Evolutionary conservation across 2,113 vertebrate species (phyloP).

Genomic region (Chamaea fasciata): DNA sequence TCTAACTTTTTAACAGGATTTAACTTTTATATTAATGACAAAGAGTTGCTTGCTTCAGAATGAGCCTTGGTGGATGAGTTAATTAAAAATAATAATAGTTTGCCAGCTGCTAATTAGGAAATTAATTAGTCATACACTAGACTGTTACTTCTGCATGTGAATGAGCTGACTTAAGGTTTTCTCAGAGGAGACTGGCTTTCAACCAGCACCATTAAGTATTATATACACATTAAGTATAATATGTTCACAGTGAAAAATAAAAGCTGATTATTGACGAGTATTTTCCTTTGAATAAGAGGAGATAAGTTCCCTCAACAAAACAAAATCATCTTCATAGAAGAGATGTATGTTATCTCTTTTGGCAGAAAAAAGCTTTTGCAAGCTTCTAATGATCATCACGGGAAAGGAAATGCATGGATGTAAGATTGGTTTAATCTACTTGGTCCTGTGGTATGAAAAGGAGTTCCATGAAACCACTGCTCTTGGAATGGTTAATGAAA

Average conservation of each 20-base stretch:
- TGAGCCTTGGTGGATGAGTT: background rate
- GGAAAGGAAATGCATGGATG: background rate
- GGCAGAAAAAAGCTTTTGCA: background rate
- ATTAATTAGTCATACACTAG: background rate
- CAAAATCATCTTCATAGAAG: background rate
- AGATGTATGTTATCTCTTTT: background rate
- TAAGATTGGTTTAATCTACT: background rate
- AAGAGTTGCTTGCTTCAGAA: background rate
- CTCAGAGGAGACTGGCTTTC: background rate
- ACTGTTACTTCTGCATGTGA: background rate
- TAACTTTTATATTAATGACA: background rate
- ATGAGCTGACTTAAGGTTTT: background rate
- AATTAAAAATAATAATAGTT: slow-evolving; percentile 32
- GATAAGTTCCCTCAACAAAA: background rate
- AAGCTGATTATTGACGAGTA: background rate
- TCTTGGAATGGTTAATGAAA: background rate
- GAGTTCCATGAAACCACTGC: background rate
- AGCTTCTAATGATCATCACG: background rate
- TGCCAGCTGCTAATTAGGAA: background rate
- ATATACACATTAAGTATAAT: background rate
- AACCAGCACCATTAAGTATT: background rate
- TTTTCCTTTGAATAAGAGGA: background rate
- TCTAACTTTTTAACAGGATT: background rate
- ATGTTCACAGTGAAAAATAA: background rate
- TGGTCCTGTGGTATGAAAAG: background rate